Evolutionary conservation across 2,113 vertebrate genomes (phyloP), one percentile per base, ranked within the genome.

Genomic region (Callaeas wilsoni): DNA sequence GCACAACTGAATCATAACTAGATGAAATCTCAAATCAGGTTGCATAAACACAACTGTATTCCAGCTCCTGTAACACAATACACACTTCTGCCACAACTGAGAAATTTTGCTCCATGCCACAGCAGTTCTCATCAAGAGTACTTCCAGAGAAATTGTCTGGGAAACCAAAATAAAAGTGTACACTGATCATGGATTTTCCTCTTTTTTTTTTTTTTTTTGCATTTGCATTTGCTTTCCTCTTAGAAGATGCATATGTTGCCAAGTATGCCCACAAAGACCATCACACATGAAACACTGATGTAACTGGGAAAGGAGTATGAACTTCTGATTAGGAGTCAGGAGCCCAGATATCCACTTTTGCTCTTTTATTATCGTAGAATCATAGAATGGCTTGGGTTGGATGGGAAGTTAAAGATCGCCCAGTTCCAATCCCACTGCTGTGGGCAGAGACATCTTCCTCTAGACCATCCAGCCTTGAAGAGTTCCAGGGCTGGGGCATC

Each of bases 21-120:
- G 94, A 94, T 94, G 95, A 95, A 96, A 96, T 97, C 91, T 92
- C 85, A 79, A 62, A 53, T 96, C 17, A 42, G 46, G 67, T 26
- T 89, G 91, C 84, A 23, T 12, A 21, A 44, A 37, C 81, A 63
- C 25, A 47, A 20, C 57, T 16, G 4, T 37, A 35, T 70, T 55
- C 73, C 44, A 2, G 4, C 64, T 91, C 67, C 41, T 56, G 2
- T 12, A 23, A 56, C 60, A 53, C 46, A 75, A 8, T 22, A 57
- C 26, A 52, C 50, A 27, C 6, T 29, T 42, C 44, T 67, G 21
- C 27, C 62, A 20, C 23, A 59, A 39, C 49, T 44, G 26, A 62
- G n/a, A 42, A 60, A 50, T 89, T 80, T 22, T 64, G 14, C 26
- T 75, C 42, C 50, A 14, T 77, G 49, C 5, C 18, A 71, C 53